These are phyloP conservation scores for Trachelus troglodyta DNA, from an alignment of 2,888 invertebrate species.

Conservation along the genomic window DNA sequence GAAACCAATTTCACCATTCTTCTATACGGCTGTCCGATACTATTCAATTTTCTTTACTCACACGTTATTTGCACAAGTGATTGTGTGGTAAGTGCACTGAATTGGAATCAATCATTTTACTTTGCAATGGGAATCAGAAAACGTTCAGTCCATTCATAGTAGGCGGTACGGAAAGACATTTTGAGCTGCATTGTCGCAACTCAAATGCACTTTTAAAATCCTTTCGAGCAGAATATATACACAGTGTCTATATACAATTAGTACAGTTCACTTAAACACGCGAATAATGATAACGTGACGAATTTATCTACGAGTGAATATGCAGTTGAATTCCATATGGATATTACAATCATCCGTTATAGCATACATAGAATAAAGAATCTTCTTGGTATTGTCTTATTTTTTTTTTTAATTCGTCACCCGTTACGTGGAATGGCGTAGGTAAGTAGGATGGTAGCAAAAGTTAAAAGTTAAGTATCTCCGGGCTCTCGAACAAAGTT, in stretches of 20 bases:
- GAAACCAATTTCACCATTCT: background rate
- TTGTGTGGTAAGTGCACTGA: background rate
- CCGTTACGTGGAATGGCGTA: background rate
- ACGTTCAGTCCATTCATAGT: background rate
- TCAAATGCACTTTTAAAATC: background rate
- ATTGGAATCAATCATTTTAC: background rate
- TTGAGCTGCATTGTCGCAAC: background rate
- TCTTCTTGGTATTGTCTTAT: background rate
- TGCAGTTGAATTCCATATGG: no score
- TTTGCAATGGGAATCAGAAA: background rate
- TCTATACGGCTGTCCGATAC: background rate
- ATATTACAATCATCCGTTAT: background rate
- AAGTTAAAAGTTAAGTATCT: background rate
- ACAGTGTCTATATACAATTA: no score
- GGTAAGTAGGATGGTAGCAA: background rate
- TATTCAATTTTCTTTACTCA: background rate
- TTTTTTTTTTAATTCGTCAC: background rate
- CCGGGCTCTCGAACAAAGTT: background rate
- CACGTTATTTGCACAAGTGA: background rate
- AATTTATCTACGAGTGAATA: background rate
- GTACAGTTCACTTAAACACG: no score
- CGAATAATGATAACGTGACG: no score
- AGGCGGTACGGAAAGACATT: background rate
- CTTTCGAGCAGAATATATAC: background rate
- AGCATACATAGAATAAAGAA: background rate